These are phyloP conservation scores for Cryptoleucopteryx plumbea DNA, from an alignment of 2,113 vertebrate species.

Conservation along the genomic window DNA sequence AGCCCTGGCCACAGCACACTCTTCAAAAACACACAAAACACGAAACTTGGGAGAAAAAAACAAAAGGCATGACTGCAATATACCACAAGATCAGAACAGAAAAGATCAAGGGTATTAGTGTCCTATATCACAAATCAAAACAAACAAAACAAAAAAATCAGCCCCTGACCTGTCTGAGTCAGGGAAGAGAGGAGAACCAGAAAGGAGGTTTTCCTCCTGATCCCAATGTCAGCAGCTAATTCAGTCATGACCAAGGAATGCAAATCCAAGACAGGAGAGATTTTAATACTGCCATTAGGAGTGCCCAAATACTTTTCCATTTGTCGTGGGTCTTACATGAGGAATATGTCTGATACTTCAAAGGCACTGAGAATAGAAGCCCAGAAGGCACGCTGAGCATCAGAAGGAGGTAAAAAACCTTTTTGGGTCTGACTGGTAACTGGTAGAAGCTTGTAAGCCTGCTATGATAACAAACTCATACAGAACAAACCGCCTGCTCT, in stretches of 20 bases:
- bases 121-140: neutral
- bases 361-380: neutral
- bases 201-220: neutral
- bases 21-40: neutral
- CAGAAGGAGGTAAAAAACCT: neutral
- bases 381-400: neutral
- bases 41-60: neutral
- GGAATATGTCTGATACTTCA: neutral
- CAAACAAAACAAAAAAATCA: neutral
- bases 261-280: neutral
- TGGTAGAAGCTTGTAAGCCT: neutral
- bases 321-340: neutral
- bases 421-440: neutral
- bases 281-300: neutral
- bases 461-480: neutral
- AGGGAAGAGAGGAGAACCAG: neutral
- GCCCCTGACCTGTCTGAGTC: neutral
- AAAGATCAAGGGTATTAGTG: neutral
- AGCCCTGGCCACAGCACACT: neutral
- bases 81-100: neutral
- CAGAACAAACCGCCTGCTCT: neutral
- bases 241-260: neutral
- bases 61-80: neutral
- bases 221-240: neutral
- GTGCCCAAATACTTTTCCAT: neutral